A percentile compares a stretch with the other conserved stretches of the same genome.
phyloP scores from a whole-genome alignment of 2,113 vertebrate species.

The Stomatorhinus ivindoensis region DNA sequence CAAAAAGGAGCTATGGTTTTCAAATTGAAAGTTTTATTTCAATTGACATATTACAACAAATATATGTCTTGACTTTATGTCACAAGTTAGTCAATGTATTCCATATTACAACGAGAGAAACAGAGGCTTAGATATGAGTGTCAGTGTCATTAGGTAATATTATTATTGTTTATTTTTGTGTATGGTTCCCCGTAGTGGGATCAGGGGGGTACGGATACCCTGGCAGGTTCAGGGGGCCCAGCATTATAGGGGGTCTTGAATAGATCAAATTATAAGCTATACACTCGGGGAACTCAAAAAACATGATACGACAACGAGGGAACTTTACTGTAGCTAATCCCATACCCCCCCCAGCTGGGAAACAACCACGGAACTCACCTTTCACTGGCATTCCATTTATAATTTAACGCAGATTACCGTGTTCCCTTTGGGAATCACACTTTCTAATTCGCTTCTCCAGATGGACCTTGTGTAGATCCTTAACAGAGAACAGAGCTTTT shows the following conservation, averaged over 20 bases:
- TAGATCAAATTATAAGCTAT: not conserved
- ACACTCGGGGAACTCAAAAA: not conserved
- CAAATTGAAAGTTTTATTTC: not conserved
- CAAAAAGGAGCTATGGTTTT: not conserved
- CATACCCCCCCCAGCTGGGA: not conserved
- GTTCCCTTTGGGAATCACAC: not conserved
- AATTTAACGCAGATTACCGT: not conserved
- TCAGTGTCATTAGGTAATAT: not conserved
- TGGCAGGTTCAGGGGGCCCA: not conserved
- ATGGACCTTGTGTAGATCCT: not conserved
- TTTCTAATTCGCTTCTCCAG: not conserved
- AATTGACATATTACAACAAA: not conserved
- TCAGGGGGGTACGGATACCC: not conserved
- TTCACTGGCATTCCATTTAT: not conserved
- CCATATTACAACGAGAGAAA: not conserved
- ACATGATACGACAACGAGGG: not conserved
- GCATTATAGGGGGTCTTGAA: not conserved
- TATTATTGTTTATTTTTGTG: not conserved
- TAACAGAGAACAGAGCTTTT: not conserved
- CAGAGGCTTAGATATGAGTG: not conserved
- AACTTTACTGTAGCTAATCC: not conserved
- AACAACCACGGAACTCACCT: not conserved
- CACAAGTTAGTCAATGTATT: not conserved
- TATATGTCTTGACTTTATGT: not conserved
- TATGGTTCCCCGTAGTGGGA: not conserved